These are phyloP conservation scores for Calephelis nemesis DNA, from an alignment of 1,140 invertebrate genomes.

Conservation along the genomic window DNA sequence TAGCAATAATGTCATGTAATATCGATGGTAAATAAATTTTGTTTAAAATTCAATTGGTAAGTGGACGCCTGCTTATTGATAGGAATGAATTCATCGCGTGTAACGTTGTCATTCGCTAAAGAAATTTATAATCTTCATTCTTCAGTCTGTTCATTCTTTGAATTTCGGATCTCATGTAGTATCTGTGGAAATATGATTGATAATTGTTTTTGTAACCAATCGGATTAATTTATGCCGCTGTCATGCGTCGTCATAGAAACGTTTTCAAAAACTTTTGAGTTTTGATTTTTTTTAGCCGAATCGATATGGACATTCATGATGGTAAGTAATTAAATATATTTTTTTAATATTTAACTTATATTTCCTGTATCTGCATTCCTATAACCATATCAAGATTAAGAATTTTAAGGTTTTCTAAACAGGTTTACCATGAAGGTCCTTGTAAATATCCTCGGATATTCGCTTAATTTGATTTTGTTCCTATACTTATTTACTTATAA, in stretches of 20 bases:
- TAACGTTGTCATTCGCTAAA: too few relatives aligned
- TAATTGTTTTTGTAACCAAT: conserved; percentile 40
- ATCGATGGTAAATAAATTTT: too few relatives aligned
- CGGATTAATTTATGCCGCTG: conserved; percentile 51
- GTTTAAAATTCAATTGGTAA: too few relatives aligned
- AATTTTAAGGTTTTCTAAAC: conserved; percentile 34
- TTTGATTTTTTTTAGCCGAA: conserved; percentile 57
- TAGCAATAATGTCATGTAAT: too few relatives aligned
- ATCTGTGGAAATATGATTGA: conserved; percentile 1
- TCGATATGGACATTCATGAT: conserved; percentile 71
- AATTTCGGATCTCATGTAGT: neutral
- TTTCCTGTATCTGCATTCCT: neutral
- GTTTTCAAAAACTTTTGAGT: conserved; percentile 67
- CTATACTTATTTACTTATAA: too few relatives aligned
- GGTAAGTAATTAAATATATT: conserved; percentile 55
- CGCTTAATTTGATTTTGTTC: conserved; percentile 20
- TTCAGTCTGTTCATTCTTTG: too few relatives aligned
- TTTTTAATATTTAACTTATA: conserved; percentile 30
- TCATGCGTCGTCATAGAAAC: conserved; percentile 79
- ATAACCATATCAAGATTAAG: neutral
- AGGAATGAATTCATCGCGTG: too few relatives aligned
- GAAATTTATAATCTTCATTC: too few relatives aligned
- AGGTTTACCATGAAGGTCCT: conserved; percentile 47
- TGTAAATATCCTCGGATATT: conserved; percentile 34
- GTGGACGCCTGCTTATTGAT: too few relatives aligned